Conservation (phyloP, 2,888 invertebrate genomes). For the Tridacna gigas region DNA sequence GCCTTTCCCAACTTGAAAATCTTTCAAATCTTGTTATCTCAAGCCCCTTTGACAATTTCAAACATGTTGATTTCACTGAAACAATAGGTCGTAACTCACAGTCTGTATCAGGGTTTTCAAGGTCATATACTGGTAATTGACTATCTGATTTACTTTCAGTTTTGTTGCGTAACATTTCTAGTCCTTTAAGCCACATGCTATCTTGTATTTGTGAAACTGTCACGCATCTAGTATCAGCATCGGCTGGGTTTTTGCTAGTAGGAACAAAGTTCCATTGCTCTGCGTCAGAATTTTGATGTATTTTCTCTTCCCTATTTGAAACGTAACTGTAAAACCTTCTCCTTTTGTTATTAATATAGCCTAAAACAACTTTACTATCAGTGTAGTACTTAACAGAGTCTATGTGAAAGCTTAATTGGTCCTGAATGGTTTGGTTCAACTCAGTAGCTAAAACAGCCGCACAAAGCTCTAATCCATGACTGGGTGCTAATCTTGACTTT, state of each 20-base stretch:
- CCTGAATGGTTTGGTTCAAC: neutral
- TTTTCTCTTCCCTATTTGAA: neutral
- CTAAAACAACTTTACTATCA: no score
- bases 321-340: slow-evolving; percentile 4
- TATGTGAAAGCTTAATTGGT: neutral
- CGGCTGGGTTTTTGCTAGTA: neutral
- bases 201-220: neutral
- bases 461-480: slow-evolving; percentile 13
- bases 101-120: neutral
- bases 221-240: neutral
- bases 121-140: neutral
- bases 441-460: slow-evolving; percentile 8
- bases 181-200: neutral
- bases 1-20: no score
- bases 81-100: neutral
- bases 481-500: slow-evolving; percentile 1
- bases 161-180: neutral
- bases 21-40: no score
- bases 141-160: no score
- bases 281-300: neutral
- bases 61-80: neutral
- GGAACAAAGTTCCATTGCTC: neutral
- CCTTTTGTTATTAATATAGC: neutral
- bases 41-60: neutral
- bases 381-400: neutral